Evolutionary conservation across 2,888 invertebrate species (phyloP), one percentile per base, ranked within the genome.

Genomic region (Andricus quercusramuli): DNA sequence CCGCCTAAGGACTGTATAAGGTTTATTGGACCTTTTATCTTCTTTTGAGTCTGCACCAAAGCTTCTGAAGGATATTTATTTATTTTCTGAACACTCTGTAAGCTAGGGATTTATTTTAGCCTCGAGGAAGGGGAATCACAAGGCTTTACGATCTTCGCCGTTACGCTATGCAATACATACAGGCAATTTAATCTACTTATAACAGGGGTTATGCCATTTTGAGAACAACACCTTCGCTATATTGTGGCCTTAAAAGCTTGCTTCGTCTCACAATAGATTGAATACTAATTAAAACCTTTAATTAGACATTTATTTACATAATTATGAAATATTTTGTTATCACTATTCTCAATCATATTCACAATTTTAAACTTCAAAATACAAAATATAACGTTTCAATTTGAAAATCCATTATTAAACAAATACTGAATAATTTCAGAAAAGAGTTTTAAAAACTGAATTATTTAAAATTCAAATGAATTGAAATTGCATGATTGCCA

Each of bases 101-200:
- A 74, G 74, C 74, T 74, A 20, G 56, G 32, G 74, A 74, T 74
- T 74, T 74, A 74, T 74, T 74, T 20, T 32, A 74, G 56, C 74
- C n/a, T 56, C 51, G n/a, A 56, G 74, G 56, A 29, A 74, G 29
- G 32, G 11, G 41, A n/a, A 67, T 67, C 67, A 67, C 67, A 41
- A 67, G 74, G 32, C 56, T 47, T 47, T 74, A 56, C 74, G 56
- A 74, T 56, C 74, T 74, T 51, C 56, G n/a, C 68, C 4, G 51
- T 74, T 51, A 51, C 29, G 51, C 51, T 41, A 70, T 70, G 29
- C 70, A 51, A 51, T 47, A 51, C 51, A 74, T n/a, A 74, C 13
- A 74, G 70, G 56, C 74, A 17, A 56, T 37, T 51, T 74, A 74
- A 74, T 74, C 74, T 56, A 74, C 74, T 74, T 74, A 74, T 74